Base-by-base conservation (phyloP, 2,888 invertebrate species). In the Patella caerulea region DNA sequence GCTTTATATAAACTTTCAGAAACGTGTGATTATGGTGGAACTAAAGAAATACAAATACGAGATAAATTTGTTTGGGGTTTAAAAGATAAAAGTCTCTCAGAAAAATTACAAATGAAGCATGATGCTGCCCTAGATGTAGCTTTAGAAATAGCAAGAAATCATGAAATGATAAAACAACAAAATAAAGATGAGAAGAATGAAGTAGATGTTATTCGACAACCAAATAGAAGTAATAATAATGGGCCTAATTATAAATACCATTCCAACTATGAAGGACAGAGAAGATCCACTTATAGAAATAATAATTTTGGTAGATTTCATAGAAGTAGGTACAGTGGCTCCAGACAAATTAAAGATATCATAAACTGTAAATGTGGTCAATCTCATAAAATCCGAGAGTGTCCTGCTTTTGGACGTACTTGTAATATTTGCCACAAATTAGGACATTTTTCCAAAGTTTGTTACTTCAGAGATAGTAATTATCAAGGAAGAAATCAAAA, bases 1-100 rank as follows among this genome's bases (percentile, higher is more conserved):
- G 12, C 29, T 74, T 65, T 82, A 54, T 75, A 75, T 65, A 75
- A 76, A 69, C 12, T 80, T 5, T 71, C 82, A 45, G 77, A 82
- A 56, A 78, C 70, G 29, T 81, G 79, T 72, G 74, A 80, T 9
- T 80, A 78, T 73, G 53, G 29, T 55, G 76, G 52, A 7, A 70
- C 7, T 12, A 75, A 74, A 52, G 71, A 74, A 24, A 77, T 76
- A 55, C 72, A 74, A 55, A 81, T 81, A 29, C 19, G 77, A 34
- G 81, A 79, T 56, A 56, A 56, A 56, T 56, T 56, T 56, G 7
- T 56, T 17, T 56, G 14, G 56, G 56, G 56, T 56, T n/a, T 56
- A 56, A 14, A n/a, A 56, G 56, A 56, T n/a, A 56, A 56, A 56
- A n/a, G 56, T 56, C n/a, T 56, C 14, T 17, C 15, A 17, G 56